phyloP scores from a whole-genome alignment of 2,113 vertebrate species.

The Solea senegalensis region DNA sequence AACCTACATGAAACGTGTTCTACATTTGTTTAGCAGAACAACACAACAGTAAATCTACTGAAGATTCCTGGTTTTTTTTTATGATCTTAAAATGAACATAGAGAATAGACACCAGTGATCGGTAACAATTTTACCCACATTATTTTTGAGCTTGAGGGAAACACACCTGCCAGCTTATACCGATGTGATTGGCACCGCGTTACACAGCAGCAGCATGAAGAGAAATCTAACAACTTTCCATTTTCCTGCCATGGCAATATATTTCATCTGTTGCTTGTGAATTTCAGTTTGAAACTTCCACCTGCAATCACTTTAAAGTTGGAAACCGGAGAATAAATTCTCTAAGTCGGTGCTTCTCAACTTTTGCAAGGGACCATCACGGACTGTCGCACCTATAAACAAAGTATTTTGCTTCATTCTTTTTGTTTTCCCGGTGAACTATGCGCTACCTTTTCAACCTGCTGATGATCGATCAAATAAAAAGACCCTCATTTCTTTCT shows the following conservation, averaged over 20 bases:
- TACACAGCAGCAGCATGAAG: too few relatives aligned
- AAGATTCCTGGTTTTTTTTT: conserved; percentile 4
- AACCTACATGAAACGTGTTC: not conserved
- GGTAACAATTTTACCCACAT: conserved; percentile 10
- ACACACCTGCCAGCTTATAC: too few relatives aligned
- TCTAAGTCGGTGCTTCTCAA: conserved; percentile 21
- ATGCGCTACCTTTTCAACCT: not conserved
- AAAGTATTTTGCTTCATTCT: not conserved
- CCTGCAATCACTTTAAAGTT: conserved; percentile 19
- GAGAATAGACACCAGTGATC: conserved; percentile 9
- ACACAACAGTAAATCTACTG: conserved; percentile 9
- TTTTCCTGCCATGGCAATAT: too few relatives aligned
- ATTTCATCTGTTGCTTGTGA: conserved; percentile 4
- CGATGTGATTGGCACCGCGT: too few relatives aligned
- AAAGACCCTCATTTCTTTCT: not conserved
- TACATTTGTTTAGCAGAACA: not conserved
- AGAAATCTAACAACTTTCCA: too few relatives aligned
- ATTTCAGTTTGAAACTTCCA: conserved; percentile 43
- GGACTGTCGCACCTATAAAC: too few relatives aligned
- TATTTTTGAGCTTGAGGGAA: not conserved
- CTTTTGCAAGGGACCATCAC: conserved; percentile 11
- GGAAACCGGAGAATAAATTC: not conserved
- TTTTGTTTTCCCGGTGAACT: not conserved
- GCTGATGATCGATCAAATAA: conserved; percentile 3
- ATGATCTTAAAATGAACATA: conserved; percentile 21